Percentiles rank a stretch among this genome's conserved stretches.
These are phyloP conservation scores for Phorcus lineatus DNA, from an alignment of 2,888 invertebrate genomes.

Conservation along the genomic window DNA sequence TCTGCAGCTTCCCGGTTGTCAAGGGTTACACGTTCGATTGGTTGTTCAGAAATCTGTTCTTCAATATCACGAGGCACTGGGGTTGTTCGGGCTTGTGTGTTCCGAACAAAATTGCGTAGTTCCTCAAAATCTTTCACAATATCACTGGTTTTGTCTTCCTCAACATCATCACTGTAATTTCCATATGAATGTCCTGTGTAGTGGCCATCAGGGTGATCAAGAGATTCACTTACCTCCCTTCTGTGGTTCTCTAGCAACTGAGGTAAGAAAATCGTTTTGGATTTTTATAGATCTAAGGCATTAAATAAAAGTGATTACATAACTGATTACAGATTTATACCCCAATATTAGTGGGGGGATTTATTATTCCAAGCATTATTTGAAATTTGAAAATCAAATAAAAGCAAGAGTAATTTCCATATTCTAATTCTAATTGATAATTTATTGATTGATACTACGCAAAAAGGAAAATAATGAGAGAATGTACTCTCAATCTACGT, in stretches of 20 bases:
- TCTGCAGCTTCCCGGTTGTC: slow-evolving; percentile 51
- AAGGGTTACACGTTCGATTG: slow-evolving; percentile 49
- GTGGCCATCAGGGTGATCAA: slow-evolving; percentile 23
- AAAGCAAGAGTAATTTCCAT: not conserved
- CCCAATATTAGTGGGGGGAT: not conserved
- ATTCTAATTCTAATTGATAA: no score
- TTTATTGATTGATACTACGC: no score
- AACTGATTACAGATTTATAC: not conserved
- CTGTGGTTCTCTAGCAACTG: slow-evolving; percentile 63
- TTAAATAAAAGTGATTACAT: not conserved
- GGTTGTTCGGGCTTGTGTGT: slow-evolving; percentile 49
- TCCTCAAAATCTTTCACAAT: slow-evolving; percentile 57
- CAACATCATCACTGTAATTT: not conserved
- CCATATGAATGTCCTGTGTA: not conserved
- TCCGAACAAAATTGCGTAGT: slow-evolving; percentile 55
- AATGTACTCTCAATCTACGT: not conserved
- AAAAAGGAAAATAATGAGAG: no score
- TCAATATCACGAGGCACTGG: slow-evolving; percentile 41
- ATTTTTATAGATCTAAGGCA: not conserved
- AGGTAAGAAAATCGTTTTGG: slow-evolving; percentile 19
- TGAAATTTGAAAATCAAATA: not conserved
- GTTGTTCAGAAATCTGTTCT: slow-evolving; percentile 53
- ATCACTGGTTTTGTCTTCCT: slow-evolving; percentile 33
- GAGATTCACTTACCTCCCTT: slow-evolving; percentile 38
- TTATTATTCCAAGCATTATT: not conserved